Evolutionary conservation across 2,113 vertebrate genomes (phyloP).

Genomic region (Nothocercus nigrocapillus): DNA sequence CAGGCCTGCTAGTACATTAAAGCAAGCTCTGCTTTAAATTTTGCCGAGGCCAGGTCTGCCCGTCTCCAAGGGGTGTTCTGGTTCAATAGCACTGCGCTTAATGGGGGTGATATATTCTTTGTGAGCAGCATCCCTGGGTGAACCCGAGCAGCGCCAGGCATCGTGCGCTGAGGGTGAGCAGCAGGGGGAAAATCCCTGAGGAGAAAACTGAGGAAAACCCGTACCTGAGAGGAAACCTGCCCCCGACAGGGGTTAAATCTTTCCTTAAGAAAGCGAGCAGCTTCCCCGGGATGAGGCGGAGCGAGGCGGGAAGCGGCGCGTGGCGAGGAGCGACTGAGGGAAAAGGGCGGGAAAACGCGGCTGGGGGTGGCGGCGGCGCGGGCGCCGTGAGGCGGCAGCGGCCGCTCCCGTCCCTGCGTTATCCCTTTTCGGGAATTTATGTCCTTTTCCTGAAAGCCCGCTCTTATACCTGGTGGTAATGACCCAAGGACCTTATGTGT

Average conservation of each 20-base stretch:
- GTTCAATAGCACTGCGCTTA: rapidly evolving
- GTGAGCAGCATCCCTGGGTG: rapidly evolving
- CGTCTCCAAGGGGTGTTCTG: background rate
- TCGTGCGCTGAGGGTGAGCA: background rate
- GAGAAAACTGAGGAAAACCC: background rate
- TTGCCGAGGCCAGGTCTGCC: background rate
- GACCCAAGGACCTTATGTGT: background rate
- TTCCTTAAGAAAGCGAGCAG: background rate
- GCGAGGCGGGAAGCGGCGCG: too few relatives aligned
- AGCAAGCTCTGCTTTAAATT: background rate
- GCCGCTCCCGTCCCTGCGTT: too few relatives aligned
- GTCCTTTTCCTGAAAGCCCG: background rate
- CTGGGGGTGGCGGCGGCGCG: too few relatives aligned
- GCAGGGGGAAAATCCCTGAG: too few relatives aligned
- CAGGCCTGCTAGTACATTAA: background rate
- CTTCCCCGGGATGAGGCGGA: rapidly evolving
- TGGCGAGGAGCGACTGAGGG: too few relatives aligned
- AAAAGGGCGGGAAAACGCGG: background rate
- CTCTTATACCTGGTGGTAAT: background rate
- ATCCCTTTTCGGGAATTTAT: background rate
- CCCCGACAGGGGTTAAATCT: background rate
- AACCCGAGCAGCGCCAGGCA: background rate
- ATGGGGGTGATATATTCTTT: rapidly evolving
- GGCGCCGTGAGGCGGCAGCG: background rate
- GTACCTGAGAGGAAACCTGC: background rate